phyloP scores from a whole-genome alignment of 2,888 invertebrate species.

The Sesia apiformis region DNA sequence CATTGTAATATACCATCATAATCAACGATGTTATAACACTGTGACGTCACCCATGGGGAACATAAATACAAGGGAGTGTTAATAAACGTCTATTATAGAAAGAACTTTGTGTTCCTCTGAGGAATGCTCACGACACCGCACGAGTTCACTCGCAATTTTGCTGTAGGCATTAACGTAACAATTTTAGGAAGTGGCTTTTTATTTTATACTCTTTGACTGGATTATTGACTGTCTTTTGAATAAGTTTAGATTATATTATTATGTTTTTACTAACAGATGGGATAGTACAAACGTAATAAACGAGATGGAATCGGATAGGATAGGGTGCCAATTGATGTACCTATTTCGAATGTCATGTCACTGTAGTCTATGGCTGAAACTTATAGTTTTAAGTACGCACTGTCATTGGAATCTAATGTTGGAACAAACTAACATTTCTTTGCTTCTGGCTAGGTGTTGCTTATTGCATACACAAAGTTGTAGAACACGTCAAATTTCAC shows the following conservation, averaged over 20 bases:
- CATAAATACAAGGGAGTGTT: conserved; percentile 2
- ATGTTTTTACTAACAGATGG: no score
- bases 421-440: no score
- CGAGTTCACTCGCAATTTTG: neutral
- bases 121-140: neutral
- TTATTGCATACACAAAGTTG: no score
- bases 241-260: neutral
- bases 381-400: no score
- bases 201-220: neutral
- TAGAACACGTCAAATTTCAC: no score
- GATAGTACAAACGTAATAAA: no score
- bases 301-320: no score
- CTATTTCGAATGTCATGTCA: no score
- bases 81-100: conserved; percentile 5
- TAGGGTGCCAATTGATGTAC: no score
- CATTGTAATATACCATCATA: neutral
- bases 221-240: neutral
- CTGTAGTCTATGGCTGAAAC: no score
- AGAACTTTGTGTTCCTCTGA: neutral
- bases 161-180: neutral
- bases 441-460: no score
- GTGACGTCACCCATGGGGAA: conserved; percentile 3
- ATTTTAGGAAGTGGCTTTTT: neutral
- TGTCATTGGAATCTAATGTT: no score
- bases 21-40: neutral